These are phyloP conservation scores for Zonotrichia leucophrys DNA, from an alignment of 2,113 vertebrate species.

Conservation along the genomic window DNA sequence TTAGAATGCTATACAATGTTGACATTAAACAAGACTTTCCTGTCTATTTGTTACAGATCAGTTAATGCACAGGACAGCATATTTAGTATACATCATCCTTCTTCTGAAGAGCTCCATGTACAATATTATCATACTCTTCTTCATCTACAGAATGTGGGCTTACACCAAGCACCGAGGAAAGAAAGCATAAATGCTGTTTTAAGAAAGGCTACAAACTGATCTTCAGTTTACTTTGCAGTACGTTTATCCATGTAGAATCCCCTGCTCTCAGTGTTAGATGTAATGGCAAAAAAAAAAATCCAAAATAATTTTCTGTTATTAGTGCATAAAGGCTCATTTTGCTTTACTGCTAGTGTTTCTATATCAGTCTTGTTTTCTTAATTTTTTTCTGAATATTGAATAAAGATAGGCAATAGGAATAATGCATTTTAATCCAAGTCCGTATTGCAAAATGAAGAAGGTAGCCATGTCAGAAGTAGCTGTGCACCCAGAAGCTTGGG, in stretches of 20 bases:
- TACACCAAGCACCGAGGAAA: background rate
- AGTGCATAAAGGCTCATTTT: background rate
- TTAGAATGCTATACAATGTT: background rate
- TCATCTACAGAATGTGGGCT: constrained; percentile 7
- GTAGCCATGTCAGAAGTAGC: background rate
- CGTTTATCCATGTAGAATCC: background rate
- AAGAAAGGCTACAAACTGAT: background rate
- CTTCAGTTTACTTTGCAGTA: background rate
- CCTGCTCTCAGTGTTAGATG: background rate
- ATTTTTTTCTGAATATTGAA: background rate
- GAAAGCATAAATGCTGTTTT: background rate
- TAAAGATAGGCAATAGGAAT: background rate
- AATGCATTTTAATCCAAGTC: background rate
- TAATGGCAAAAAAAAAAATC: background rate
- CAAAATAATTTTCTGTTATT: background rate
- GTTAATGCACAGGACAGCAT: constrained; percentile 40
- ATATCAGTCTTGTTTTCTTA: background rate
- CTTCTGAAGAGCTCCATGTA: constrained; percentile 69
- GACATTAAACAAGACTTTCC: background rate
- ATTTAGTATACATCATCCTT: constrained; percentile 63
- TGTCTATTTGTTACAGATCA: constrained; percentile 14
- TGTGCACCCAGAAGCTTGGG: background rate
- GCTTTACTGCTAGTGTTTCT: background rate
- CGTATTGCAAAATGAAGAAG: background rate
- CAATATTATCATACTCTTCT: constrained; percentile 9